These are phyloP conservation scores for Tursiops truncatus DNA, from an alignment of 2,113 vertebrate species.

Conservation along the genomic window DNA sequence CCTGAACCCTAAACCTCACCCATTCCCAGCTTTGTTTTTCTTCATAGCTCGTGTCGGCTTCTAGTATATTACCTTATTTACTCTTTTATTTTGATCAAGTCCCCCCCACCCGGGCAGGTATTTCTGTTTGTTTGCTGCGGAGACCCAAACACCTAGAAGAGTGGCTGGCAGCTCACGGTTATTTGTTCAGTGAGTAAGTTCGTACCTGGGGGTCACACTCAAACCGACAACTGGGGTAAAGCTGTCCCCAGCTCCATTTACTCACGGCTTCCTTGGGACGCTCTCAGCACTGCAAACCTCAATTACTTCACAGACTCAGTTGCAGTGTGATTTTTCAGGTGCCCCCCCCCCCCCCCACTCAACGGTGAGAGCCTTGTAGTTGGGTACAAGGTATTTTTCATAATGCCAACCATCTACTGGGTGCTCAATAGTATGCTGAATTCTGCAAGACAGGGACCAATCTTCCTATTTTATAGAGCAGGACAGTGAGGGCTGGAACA, in stretches of 20 bases:
- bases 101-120: neutral
- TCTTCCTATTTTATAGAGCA: neutral
- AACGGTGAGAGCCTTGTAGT: neutral
- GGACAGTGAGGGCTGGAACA: neutral
- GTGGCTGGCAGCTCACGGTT: neutral
- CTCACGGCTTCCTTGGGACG: rapidly evolving
- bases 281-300: rapidly evolving
- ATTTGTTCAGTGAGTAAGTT: neutral
- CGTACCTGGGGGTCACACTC: neutral
- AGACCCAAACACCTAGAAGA: too few relatives aligned
- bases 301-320: neutral
- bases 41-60: rapidly evolving
- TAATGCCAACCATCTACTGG: rapidly evolving
- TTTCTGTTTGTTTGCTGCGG: neutral
- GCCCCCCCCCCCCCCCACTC: too few relatives aligned
- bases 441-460: neutral
- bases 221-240: too few relatives aligned
- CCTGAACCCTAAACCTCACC: neutral
- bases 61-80: neutral
- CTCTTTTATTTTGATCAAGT: neutral
- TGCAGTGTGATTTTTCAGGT: neutral
- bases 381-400: too few relatives aligned
- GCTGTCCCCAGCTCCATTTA: neutral
- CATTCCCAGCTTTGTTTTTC: too few relatives aligned
- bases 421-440: too few relatives aligned